Base-by-base conservation (phyloP, 2,113 vertebrate species). In the Suncus etruscus region DNA sequence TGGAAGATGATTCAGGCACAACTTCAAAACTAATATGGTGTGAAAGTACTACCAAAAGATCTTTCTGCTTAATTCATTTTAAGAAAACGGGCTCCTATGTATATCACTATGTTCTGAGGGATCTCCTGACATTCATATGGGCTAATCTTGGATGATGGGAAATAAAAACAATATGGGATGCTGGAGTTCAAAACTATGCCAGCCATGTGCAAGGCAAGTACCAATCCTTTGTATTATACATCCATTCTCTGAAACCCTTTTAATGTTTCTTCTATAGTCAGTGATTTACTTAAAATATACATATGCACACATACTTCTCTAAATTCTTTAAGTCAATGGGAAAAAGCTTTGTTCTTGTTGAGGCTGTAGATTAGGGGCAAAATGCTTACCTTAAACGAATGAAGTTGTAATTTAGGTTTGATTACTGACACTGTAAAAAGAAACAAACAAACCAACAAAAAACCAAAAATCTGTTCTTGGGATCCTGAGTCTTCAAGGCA, bases 21-120 rank as follows among this genome's bases (percentile, higher is more conserved):
- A 81, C 6, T 74, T 61, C 84, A 39, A 84, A 92, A 89, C 25
- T 84, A 87, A 69, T 78, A 45, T 92, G 83, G 32, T 61, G 22
- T 72, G 54, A 83, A 87, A 85, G 4, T 78, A 20, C n/a, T 54
- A 89, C 31, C 51, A 75, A 90, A 82, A 18, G 72, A 81, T 12
- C 1, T 78, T 95, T 88, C 39, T 87, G 39, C 27, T 92, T 89
- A 84, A 92, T 66, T 95, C 58, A 32, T 39, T 58, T 63, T 78
- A 87, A 92, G 63, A 90, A 92, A 88, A 80, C 66, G 87, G 16
- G 72, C 20, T n/a, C 65, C 18, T 82, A 91, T 82, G 45, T 61
- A 72, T 82, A 72, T 70, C 25, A 27, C 81, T 75, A 78, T 61
- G 54, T 48, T 51, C 54, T 68, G n/a, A 72, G 22, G 24, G 8